Evolutionary conservation across 2,797 vertebrate species (phyloP).

Genomic region (Centropyge bicolor): DNA sequence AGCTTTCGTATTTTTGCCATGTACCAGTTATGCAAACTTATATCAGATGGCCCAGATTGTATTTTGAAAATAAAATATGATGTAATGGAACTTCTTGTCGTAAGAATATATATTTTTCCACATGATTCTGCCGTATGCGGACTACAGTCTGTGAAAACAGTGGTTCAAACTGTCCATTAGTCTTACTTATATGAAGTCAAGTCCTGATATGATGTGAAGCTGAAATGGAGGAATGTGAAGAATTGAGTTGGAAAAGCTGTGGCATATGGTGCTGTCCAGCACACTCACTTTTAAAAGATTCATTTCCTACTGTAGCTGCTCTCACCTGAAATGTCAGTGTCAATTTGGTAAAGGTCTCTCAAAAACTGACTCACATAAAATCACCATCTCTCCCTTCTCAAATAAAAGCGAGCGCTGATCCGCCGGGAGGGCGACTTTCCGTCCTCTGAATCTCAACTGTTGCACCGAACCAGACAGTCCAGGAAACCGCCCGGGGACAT

Average conservation of each 20-base stretch:
- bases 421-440: constrained; percentile 22
- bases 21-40: too few relatives aligned
- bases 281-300: constrained; percentile 37
- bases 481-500: constrained; percentile 29
- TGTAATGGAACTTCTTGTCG: too few relatives aligned
- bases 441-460: constrained; percentile 24
- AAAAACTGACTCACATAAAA: constrained; percentile 56
- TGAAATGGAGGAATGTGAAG: constrained; percentile 11
- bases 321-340: constrained; percentile 54
- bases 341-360: constrained; percentile 55
- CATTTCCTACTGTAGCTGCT: constrained; percentile 29
- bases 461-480: constrained; percentile 31
- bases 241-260: background rate
- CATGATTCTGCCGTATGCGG: too few relatives aligned
- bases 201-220: background rate
- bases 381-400: constrained; percentile 34
- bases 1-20: too few relatives aligned
- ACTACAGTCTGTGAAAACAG: too few relatives aligned
- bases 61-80: too few relatives aligned
- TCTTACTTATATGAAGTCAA: background rate
- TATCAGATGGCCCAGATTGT: too few relatives aligned
- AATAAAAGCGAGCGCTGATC: constrained; percentile 28
- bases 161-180: background rate
- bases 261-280: background rate
- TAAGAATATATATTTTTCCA: too few relatives aligned